Base-by-base conservation (phyloP, 2,888 invertebrate species). In the Parnassius mnemosyne region DNA sequence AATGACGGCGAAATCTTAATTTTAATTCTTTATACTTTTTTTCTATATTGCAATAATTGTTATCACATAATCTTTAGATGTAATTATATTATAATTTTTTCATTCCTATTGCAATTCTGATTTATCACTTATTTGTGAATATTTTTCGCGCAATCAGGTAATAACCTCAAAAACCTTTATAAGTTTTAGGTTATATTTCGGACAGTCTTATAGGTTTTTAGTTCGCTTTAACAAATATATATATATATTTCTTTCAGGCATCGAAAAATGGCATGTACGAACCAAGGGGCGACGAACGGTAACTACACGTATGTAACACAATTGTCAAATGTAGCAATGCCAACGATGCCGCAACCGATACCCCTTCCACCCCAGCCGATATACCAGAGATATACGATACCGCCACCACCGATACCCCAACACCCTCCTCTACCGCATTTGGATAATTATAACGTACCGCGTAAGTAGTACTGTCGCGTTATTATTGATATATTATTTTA, bases 231-330 rank as follows among this genome's bases (percentile, higher is more conserved):
- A 16, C 16, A 16, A 16, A 16, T 16, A 16, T 16, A 51, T 25
- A n/a, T n/a, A 13, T 10, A 51, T 25, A 10, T 51, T 51, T 52
- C 20, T 61, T 66, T 12, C 68, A 75, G 75, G 67, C 75, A 74
- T 65, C 67, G 74, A n/a, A 52, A 69, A 2, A 66, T 73, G 65
- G 68, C 72, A 12, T 61, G 49, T 57, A 10, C 68, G 16, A 61
- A 66, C 55, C n/a, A 51, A 52, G 57, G 44, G 10, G 53, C 59
- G 10, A 71, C 77, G n/a, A 82, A 82, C 63, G 84, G 84, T 3
- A 83, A 81, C 67, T 80, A 71, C 54, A 64, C 73, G 20, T 81
- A 73, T 66, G 61, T 79, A 41, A 64, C 74, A 41, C 64, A 73
- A 1, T 53, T 71, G 52, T 68, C 73, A 13, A 56, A 69, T 43